Evolutionary conservation across 2,888 invertebrate species (phyloP).

Genomic region (Ornithoptera alexandrae): DNA sequence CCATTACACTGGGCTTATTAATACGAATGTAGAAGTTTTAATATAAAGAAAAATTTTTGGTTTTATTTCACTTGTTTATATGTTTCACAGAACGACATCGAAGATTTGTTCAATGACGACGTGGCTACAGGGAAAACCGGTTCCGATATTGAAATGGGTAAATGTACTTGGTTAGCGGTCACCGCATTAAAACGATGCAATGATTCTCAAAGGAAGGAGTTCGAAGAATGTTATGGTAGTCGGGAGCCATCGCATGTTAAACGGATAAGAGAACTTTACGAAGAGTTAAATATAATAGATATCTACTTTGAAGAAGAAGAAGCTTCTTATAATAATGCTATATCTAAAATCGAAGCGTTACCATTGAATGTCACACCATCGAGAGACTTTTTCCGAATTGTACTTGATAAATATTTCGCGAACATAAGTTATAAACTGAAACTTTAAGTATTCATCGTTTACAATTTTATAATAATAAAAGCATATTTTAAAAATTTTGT

Average conservation of each 20-base stretch:
- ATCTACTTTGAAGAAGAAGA: conserved; percentile 10
- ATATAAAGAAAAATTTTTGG: not conserved
- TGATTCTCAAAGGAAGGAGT: conserved; percentile 76
- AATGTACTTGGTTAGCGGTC: conserved; percentile 95
- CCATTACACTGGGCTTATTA: too few species aligned
- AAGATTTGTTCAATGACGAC: conserved; percentile 23
- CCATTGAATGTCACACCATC: conserved; percentile 4
- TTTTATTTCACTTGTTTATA: not conserved
- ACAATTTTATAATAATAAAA: too few species aligned
- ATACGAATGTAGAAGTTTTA: not conserved
- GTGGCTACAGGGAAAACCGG: conserved; percentile 90
- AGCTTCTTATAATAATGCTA: not conserved
- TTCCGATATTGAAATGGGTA: conserved; percentile 94
- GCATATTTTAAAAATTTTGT: too few species aligned
- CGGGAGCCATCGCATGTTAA: conserved; percentile 58
- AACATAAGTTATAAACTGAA: not conserved
- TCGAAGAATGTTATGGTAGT: conserved; percentile 84
- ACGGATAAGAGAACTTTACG: conserved; percentile 11
- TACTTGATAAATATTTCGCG: conserved; percentile 18
- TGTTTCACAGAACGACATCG: conserved; percentile 18
- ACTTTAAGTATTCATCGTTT: not conserved
- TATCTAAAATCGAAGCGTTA: conserved; percentile 6
- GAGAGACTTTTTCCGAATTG: not conserved
- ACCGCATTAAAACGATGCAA: conserved; percentile 87
- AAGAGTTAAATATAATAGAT: conserved; percentile 4